Evolutionary conservation across 2,797 vertebrate species (phyloP).

Genomic region (Pseudochaenichthys georgianus): DNA sequence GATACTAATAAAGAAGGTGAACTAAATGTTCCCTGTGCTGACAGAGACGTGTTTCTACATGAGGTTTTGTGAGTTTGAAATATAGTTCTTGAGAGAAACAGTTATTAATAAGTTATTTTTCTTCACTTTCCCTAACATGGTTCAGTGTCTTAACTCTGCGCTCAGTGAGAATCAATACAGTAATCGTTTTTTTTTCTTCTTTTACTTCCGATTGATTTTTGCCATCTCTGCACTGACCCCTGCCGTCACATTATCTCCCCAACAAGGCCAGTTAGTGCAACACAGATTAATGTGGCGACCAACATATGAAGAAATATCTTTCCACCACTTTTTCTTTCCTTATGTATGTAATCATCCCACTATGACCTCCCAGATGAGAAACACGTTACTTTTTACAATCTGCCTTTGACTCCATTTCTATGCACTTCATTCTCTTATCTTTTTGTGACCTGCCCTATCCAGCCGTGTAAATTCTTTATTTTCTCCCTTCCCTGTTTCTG

Average conservation of each 20-base stretch:
- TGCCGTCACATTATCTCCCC: slow-evolving; percentile 84
- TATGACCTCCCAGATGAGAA: slow-evolving; percentile 22
- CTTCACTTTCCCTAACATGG: slow-evolving; percentile 55
- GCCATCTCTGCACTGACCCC: slow-evolving; percentile 81
- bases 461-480: neutral
- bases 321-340: slow-evolving; percentile 39
- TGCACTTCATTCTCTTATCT: slow-evolving; percentile 7
- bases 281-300: slow-evolving; percentile 79
- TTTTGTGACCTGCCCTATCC: slow-evolving; percentile 2
- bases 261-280: slow-evolving; percentile 84
- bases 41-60: neutral
- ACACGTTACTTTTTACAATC: slow-evolving; percentile 7
- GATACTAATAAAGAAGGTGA: neutral
- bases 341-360: slow-evolving; percentile 15
- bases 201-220: slow-evolving; percentile 84
- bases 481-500: neutral
- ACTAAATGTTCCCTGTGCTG: neutral
- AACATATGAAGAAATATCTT: slow-evolving; percentile 64
- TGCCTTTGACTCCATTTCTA: slow-evolving; percentile 33
- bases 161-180: slow-evolving; percentile 79
- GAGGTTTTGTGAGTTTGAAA: slow-evolving; percentile 24
- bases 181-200: slow-evolving; percentile 80
- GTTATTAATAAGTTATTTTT: slow-evolving; percentile 55
- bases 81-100: slow-evolving; percentile 39
- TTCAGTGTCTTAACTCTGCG: slow-evolving; percentile 73